Evolutionary conservation across 2,888 invertebrate genomes (phyloP).

Genomic region (Aporophyla nigra): DNA sequence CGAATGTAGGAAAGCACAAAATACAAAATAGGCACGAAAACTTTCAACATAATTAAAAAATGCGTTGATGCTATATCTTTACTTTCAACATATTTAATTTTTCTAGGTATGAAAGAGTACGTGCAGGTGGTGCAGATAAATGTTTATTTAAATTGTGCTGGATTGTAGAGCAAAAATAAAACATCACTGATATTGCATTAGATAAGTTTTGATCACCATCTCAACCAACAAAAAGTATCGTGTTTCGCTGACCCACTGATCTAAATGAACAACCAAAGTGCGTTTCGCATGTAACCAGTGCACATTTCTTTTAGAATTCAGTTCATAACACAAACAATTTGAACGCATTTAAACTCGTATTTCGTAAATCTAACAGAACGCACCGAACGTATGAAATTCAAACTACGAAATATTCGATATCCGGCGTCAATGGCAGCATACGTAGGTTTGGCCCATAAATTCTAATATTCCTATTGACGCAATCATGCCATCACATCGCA

Average conservation of each 20-base stretch:
- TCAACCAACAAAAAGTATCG: background rate
- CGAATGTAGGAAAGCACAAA: conserved; percentile 9
- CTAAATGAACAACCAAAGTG: background rate
- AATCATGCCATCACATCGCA: conserved; percentile 50
- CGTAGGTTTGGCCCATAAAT: conserved; percentile 61
- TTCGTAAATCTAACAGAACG: conserved; percentile 39
- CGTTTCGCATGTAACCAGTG: background rate
- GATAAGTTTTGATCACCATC: background rate
- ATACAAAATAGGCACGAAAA: background rate
- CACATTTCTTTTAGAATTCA: conserved; percentile 7
- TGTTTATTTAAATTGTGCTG: conserved; percentile 11
- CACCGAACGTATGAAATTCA: conserved; percentile 37
- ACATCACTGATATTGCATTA: background rate
- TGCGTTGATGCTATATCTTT: background rate
- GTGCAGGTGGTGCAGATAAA: conserved; percentile 26
- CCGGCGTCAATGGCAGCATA: conserved; percentile 45
- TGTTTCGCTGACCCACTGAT: background rate
- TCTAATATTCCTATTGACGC: conserved; percentile 59
- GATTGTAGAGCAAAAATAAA: background rate
- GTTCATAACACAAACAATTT: conserved; percentile 28
- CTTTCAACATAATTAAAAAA: background rate
- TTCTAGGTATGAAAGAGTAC: background rate
- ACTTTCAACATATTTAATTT: conserved; percentile 7
- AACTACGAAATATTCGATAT: conserved; percentile 50
- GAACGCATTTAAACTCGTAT: conserved; percentile 22